phyloP scores from a whole-genome alignment of 2,113 vertebrate genomes.

The Barbus barbus region DNA sequence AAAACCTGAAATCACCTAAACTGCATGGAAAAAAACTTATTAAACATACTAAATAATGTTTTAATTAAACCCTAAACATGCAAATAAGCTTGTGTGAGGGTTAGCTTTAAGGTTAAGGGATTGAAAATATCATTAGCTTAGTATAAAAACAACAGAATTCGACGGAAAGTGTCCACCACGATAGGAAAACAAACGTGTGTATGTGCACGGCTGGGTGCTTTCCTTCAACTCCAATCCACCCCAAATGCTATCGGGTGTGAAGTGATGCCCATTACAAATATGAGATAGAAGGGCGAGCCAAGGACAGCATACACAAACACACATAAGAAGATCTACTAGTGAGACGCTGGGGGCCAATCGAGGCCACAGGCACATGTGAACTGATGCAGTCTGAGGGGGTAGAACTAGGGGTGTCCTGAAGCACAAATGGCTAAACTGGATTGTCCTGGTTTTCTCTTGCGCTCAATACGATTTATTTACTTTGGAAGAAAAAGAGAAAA shows the following conservation, averaged over 20 bases:
- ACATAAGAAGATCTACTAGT: background rate
- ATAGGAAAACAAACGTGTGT: background rate
- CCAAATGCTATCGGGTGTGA: slow-evolving; percentile 25
- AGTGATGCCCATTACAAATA: slow-evolving; percentile 25
- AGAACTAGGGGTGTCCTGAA: background rate
- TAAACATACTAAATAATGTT: background rate
- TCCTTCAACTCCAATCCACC: slow-evolving; percentile 29
- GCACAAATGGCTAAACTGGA: background rate
- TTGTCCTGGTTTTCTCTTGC: background rate
- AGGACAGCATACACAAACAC: slow-evolving; percentile 15
- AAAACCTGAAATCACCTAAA: slow-evolving; percentile 22
- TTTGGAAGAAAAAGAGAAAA: background rate
- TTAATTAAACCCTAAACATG: slow-evolving; percentile 16
- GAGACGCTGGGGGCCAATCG: background rate
- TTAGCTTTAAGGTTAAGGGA: background rate
- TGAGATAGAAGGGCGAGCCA: slow-evolving; percentile 15
- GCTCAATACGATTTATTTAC: slow-evolving; percentile 18
- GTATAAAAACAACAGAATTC: slow-evolving; percentile 1
- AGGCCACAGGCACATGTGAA: slow-evolving; percentile 13
- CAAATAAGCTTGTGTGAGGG: background rate
- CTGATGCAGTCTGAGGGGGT: background rate
- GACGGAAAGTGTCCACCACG: background rate
- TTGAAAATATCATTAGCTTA: background rate
- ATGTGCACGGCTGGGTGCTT: background rate
- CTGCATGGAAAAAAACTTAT: no score